Evolutionary conservation across 1,140 invertebrate species (phyloP), one percentile per base, ranked within the genome.

Genomic region (Ptiloglossa arizonensis): DNA sequence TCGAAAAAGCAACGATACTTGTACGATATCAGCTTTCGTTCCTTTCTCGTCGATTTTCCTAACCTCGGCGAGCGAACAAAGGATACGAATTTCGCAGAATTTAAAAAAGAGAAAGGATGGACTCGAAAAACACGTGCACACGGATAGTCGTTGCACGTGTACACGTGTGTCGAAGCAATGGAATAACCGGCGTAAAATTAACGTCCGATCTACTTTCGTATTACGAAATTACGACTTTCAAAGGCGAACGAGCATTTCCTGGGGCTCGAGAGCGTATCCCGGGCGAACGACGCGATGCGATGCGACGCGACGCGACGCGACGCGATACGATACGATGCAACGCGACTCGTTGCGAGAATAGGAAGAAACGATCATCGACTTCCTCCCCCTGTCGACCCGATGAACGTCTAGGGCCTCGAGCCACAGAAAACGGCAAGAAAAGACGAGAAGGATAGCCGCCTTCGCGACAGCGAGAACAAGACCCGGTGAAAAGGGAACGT

Each of bases 151-250:
- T n/a, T n/a, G n/a, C n/a, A n/a, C n/a, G n/a, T n/a, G n/a, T n/a
- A n/a, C n/a, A n/a, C 50, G 50, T 15, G n/a, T 52, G 24, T 24
- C 50, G 22, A 52, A 27, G 19, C 72, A 76, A 80, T 63, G n/a
- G 57, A 76, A 80, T 76, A 79, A 81, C 38, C 0, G 44, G 29
- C 24, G 22, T 44, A 11, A 80, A 80, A 79, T 73, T 56, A 56
- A 73, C 56, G 68, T 80, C 62, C 62, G 62, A 15, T 79, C 44
- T 32, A 54, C 46, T 79, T 81, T 22, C 60, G 48, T 27, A 24
- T 63, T 22, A 38, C 52, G 41, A 41, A 35, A 46, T 29, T 41
- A 60, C 41, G 46, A 62, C 29, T 78, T 80, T 69, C 22, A 80
- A 60, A 48, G 29, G 27, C 32, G 50, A 62, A 80, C n/a, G 57